Conservation (phyloP, 2,113 vertebrate species). For the Sinosuthora webbiana region DNA sequence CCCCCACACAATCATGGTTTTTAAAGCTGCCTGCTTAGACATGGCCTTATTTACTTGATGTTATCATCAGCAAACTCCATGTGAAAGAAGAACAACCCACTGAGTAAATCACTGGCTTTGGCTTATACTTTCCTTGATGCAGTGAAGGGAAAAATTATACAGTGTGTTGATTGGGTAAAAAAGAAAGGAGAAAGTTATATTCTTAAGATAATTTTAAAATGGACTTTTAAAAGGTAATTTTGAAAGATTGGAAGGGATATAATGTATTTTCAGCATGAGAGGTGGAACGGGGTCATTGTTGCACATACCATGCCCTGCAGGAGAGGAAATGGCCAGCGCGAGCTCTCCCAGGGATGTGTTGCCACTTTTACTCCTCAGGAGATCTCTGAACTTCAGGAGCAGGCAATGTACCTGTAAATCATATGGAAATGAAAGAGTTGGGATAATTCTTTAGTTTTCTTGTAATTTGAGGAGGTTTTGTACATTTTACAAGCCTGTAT, state of each 20-base stretch:
- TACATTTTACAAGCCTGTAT: not conserved
- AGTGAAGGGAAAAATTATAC: not conserved
- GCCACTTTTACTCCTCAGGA: not conserved
- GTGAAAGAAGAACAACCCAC: not conserved
- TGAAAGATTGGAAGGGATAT: not conserved
- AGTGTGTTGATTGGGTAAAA: not conserved
- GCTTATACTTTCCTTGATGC: not conserved
- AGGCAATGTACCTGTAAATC: not conserved
- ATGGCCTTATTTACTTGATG: not conserved
- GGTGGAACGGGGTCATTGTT: not conserved
- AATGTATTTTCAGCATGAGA: not conserved
- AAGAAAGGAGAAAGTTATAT: not conserved
- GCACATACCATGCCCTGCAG: not conserved
- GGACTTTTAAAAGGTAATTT: not conserved
- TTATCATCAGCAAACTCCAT: not conserved
- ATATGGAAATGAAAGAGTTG: not conserved
- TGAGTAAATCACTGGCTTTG: not conserved
- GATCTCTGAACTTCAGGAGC: not conserved
- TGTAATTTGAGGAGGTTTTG: not conserved
- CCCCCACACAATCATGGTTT: not conserved
- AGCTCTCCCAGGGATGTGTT: not conserved
- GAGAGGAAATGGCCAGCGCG: not conserved
- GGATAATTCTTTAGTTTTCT: not conserved
- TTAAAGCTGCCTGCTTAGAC: not conserved
- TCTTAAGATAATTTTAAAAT: not conserved